Base-by-base conservation (phyloP, 1,140 invertebrate species). In the Lucilia sericata region DNA sequence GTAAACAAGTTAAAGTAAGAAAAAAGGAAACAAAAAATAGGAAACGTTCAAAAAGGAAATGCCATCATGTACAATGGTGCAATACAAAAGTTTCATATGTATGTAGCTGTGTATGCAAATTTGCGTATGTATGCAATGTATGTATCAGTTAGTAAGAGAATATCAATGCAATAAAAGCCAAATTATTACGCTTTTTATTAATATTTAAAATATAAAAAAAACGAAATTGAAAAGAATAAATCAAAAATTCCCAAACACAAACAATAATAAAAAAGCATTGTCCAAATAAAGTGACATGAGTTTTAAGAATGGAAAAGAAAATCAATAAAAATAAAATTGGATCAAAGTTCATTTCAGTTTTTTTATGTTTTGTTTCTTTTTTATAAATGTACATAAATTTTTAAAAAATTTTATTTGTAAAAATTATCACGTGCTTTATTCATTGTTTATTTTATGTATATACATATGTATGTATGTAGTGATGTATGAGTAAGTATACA, bases 41-140 rank as follows among this genome's bases (percentile, higher is more conserved):
- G 19, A 70, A 70, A 70, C 65, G 21, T 70, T n/a, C 55, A 60
- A 60, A 60, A 60, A 60, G 55, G 55, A 60, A 60, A 60, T 60
- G 55, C 55, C 55, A 60, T 60, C 55, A 60, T n/a, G n/a, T 17
- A 60, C 55, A 60, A 3, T 55, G 51, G 19, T 70, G 19, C 60
- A 19, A 70, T 70, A 70, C 60, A 19, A 21, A 30, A 21, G 19
- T 42, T 42, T 42, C 60, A 70, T n/a, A 60, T 14, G 13, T 60
- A 60, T 60, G 51, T 70, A 70, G 17, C n/a, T 19, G 17, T 70
- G 60, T 70, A 60, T 60, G 55, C 25, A 30, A 30, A 30, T 60
- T 17, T 60, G 55, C 7, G 55, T 17, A 60, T 60, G 55, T 60
- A 14, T 60, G 55, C 3, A 30, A 60, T 60, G 55, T 60, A 14